Evolutionary conservation across 2,797 vertebrate genomes (phyloP), one percentile per base, ranked within the genome.

Genomic region (Poeciliopsis paucimaculata): DNA sequence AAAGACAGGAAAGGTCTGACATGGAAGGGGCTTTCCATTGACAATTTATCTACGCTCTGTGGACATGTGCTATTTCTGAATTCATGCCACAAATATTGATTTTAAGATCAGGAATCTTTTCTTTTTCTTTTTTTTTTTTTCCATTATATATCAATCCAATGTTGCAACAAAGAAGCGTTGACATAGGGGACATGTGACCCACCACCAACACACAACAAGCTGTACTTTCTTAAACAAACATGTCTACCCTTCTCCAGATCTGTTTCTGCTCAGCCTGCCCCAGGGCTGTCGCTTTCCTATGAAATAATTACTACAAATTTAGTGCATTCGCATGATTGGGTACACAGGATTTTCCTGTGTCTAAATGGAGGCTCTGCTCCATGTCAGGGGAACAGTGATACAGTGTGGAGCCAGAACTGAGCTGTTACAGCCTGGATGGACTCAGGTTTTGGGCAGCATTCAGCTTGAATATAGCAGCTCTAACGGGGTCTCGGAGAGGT

Each of bases 241-340:
- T 90, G 90, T 89, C 90, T 92, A 89, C 87, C 77, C 85, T 85
- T 72, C 86, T 43, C 66, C 84, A 77, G 91, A 76, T 93, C 92
- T 94, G 93, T 55, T 91, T 93, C 84, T 81, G 70, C 93, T 93
- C 93, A 93, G 89, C 80, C 77, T 81, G 85, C 85, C 81, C 84
- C 23, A 64, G 80, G 23, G 82, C 92, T 90, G 88, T 90, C 82
- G 76, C 82, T 87, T 86, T 79, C 36, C 79, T 89, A 91, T 93
- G 87, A 93, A 93, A 94, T 92, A 91, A 95, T 93, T 92, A 89
- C 91, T 84, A 92, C 92, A 94, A 93, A 94, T 94, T 90, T 90
- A 84, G 89, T 90, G 89, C 85, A 68, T 93, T 92, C 60, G 80
- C 90, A 88, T 92, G 93, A 94, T 93, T 93, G 90, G 90, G 86